Conservation (phyloP, 2,113 vertebrate genomes). For the Ellobius talpinus region DNA sequence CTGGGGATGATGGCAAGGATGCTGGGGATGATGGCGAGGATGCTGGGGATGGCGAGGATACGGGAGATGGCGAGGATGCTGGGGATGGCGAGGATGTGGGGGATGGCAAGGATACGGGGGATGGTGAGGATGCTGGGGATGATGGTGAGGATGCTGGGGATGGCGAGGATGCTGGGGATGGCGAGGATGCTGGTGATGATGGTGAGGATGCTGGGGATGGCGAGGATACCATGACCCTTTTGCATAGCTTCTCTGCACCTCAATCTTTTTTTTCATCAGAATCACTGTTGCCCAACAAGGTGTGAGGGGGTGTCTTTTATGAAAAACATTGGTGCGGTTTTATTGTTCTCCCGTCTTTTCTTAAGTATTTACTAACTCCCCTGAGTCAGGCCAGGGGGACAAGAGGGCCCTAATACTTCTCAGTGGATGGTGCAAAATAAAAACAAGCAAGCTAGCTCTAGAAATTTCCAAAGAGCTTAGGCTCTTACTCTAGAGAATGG, state of each 20-base stretch:
- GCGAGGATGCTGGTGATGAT: conserved; percentile 48
- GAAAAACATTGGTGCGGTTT: conserved; percentile 48
- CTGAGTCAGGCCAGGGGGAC: conserved; percentile 45
- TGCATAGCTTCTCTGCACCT: not conserved
- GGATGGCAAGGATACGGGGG: too few relatives aligned
- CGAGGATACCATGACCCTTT: conserved; percentile 61
- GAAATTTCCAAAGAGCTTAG: conserved; percentile 65
- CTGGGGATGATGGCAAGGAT: too few relatives aligned
- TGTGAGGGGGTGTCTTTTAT: conserved; percentile 44
- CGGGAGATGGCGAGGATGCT: too few relatives aligned
- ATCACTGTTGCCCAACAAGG: not conserved
- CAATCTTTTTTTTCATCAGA: conserved; percentile 16
- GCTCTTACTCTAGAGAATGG: not conserved
- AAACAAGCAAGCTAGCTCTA: conserved; percentile 41
- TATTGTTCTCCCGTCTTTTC: conserved; percentile 54
- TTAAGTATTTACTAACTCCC: conserved; percentile 69
- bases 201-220: too few relatives aligned
- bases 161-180: conserved; percentile 8
- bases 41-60: too few relatives aligned
- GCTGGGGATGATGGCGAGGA: too few relatives aligned
- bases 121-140: too few relatives aligned
- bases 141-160: too few relatives aligned
- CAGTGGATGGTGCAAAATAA: conserved; percentile 43
- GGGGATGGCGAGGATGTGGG: too few relatives aligned
- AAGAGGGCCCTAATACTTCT: conserved; percentile 56